Conservation (phyloP, 2,888 invertebrate genomes). For the Copidosoma aretas region DNA sequence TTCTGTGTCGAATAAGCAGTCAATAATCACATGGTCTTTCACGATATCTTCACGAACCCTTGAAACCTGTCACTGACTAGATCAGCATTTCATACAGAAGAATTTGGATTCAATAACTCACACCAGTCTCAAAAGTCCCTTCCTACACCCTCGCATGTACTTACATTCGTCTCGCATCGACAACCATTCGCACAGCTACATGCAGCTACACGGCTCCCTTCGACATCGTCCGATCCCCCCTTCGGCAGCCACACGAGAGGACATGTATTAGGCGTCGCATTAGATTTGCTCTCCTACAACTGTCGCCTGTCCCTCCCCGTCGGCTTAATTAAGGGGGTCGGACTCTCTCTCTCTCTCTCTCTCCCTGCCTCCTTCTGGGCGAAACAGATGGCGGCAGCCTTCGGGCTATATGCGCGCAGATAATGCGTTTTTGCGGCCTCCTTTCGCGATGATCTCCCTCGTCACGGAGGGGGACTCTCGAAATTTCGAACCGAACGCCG, state of each 20-base stretch:
- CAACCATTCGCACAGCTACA: slow-evolving; percentile 18
- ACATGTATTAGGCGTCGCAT: slow-evolving; percentile 49
- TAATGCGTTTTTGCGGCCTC: slow-evolving; percentile 45
- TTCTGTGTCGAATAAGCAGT: too few species aligned
- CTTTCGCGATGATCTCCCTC: background rate
- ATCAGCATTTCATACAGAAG: too few species aligned
- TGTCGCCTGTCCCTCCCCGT: slow-evolving; percentile 49
- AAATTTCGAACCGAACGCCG: slow-evolving; percentile 22
- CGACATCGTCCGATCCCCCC: too few species aligned
- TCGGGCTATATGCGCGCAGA: slow-evolving; percentile 52
- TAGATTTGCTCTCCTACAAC: slow-evolving; percentile 58
- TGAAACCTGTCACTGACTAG: too few species aligned
- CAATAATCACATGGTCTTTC: too few species aligned
- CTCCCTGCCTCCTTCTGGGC: slow-evolving; percentile 15
- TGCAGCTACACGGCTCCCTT: background rate
- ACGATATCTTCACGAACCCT: too few species aligned
- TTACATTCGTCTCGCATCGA: too few species aligned
- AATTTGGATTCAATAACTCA: too few species aligned
- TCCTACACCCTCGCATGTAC: too few species aligned
- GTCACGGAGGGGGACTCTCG: slow-evolving; percentile 4
- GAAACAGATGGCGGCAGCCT: slow-evolving; percentile 60
- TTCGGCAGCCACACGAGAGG: background rate
- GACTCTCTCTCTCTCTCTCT: too few species aligned
- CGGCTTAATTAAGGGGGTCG: slow-evolving; percentile 55
- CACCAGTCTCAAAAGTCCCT: too few species aligned